Evolutionary conservation across 2,888 invertebrate genomes (phyloP).

Genomic region (Archips crataeganus): DNA sequence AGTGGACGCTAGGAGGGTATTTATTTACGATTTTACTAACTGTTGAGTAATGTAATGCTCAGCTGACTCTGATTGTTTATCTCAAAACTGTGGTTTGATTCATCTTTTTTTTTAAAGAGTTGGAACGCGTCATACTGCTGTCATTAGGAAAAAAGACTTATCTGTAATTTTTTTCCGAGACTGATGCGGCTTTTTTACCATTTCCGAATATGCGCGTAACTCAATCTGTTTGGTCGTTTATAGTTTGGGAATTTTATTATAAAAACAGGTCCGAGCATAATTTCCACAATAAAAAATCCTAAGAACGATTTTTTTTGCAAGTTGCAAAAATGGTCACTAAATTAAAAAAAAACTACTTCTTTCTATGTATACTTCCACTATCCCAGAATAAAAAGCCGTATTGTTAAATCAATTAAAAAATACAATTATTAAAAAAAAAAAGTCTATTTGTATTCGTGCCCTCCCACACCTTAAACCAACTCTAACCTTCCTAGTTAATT

Average conservation of each 20-base stretch:
- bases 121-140: not conserved
- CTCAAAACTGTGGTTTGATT: not conserved
- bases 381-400: not conserved
- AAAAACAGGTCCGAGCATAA: too few species aligned
- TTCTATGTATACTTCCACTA: too few species aligned
- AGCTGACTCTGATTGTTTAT: slow-evolving; percentile 26
- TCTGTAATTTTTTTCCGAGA: too few species aligned
- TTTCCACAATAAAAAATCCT: too few species aligned
- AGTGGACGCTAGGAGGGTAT: slow-evolving; percentile 14
- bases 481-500: not conserved
- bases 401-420: not conserved
- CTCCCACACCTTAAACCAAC: slow-evolving; percentile 10
- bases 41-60: slow-evolving; percentile 22
- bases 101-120: not conserved
- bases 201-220: too few species aligned
- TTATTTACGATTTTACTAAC: slow-evolving; percentile 26
- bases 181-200: too few species aligned
- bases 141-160: not conserved
- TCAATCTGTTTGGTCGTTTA: too few species aligned
- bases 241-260: too few species aligned
- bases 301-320: too few species aligned
- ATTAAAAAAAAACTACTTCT: too few species aligned
- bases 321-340: too few species aligned
- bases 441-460: too few species aligned
- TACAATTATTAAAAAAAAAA: not conserved